These are phyloP conservation scores for Calidris pygmaea DNA, from an alignment of 2,113 vertebrate species.

Conservation along the genomic window DNA sequence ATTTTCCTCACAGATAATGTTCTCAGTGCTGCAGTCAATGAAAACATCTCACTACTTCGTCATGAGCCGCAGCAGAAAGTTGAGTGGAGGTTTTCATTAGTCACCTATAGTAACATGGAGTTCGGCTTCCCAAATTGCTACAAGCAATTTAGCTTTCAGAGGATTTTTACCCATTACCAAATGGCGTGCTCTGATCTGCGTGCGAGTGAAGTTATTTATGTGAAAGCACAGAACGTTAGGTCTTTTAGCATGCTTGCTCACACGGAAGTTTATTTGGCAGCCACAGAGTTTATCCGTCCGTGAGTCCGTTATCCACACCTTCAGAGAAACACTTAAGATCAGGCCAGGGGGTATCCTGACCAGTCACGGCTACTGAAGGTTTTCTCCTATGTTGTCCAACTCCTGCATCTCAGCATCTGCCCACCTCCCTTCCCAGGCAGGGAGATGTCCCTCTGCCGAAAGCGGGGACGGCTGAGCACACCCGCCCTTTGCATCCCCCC, in stretches of 20 bases:
- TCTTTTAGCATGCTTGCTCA: background rate
- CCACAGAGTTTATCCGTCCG: background rate
- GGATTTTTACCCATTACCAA: background rate
- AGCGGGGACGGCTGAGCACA: background rate
- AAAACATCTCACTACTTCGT: background rate
- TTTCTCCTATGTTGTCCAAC: background rate
- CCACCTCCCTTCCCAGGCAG: background rate
- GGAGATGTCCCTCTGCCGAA: fast-evolving
- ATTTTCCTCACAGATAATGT: background rate
- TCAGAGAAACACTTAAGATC: background rate
- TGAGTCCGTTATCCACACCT: background rate
- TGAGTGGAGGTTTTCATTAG: background rate
- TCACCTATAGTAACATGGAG: fast-evolving
- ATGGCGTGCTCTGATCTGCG: too few species aligned
- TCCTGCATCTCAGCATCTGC: background rate
- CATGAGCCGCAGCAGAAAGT: background rate
- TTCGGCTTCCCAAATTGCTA: background rate
- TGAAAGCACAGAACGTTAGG: fast-evolving
- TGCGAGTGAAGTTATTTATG: fast-evolving
- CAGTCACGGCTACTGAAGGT: fast-evolving
- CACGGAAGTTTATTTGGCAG: background rate
- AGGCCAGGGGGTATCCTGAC: background rate
- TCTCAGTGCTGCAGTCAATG: background rate
- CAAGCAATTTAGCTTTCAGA: background rate
- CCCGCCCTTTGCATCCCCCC: background rate